phyloP scores from a whole-genome alignment of 2,113 vertebrate genomes.

The Sinocyclocheilus rhinocerous region DNA sequence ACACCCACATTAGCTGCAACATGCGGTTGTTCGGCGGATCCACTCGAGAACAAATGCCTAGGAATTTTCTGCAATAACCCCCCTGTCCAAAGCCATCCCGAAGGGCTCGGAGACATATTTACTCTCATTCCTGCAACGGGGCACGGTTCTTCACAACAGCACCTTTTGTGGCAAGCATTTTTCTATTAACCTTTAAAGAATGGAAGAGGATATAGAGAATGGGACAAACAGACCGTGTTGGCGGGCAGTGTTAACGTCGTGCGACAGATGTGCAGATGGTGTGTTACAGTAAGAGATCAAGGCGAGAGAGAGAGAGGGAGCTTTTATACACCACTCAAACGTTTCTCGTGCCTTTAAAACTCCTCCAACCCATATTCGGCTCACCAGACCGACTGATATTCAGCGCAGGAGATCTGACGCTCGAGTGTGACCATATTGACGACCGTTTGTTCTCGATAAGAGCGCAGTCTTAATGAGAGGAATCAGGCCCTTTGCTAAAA shows the following conservation, averaged over 20 bases:
- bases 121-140: slow-evolving; percentile 41
- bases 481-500: slow-evolving; percentile 12
- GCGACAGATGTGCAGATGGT: slow-evolving; percentile 33
- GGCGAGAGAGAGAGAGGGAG: slow-evolving; percentile 18
- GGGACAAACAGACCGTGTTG: slow-evolving; percentile 19
- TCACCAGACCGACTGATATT: slow-evolving; percentile 20
- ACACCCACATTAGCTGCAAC: slow-evolving; percentile 72
- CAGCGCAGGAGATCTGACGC: slow-evolving; percentile 22
- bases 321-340: slow-evolving; percentile 31
- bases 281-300: slow-evolving; percentile 43
- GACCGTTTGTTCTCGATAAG: slow-evolving; percentile 21
- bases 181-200: slow-evolving; percentile 61
- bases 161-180: slow-evolving; percentile 54
- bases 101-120: slow-evolving; percentile 54
- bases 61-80: slow-evolving; percentile 79
- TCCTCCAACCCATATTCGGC: slow-evolving; percentile 24
- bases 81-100: slow-evolving; percentile 60
- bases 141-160: slow-evolving; percentile 44
- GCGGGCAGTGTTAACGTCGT: slow-evolving; percentile 35
- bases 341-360: slow-evolving; percentile 30
- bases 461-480: slow-evolving; percentile 35
- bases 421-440: slow-evolving; percentile 29
- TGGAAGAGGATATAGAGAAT: slow-evolving; percentile 41
- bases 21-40: slow-evolving; percentile 62
- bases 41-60: slow-evolving; percentile 70